Evolutionary conservation across 2,797 vertebrate genomes (phyloP).

Genomic region (Scarus forsteni): DNA sequence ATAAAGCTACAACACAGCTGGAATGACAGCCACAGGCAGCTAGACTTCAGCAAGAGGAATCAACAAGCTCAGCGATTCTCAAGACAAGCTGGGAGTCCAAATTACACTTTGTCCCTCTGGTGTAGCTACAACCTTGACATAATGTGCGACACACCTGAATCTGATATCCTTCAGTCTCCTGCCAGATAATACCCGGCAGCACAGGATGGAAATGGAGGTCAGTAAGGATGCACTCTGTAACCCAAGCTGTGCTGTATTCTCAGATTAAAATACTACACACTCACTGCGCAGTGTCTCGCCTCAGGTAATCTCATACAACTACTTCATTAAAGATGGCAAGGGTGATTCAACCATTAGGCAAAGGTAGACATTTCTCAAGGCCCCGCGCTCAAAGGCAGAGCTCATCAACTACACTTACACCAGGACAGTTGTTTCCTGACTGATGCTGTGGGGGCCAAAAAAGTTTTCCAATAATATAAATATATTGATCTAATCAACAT

Average conservation of each 20-base stretch:
- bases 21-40: constrained; percentile 30
- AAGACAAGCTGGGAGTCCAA: constrained; percentile 57
- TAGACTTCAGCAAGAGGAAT: constrained; percentile 20
- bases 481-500: too few relatives aligned
- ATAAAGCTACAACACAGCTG: background rate
- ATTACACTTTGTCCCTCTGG: constrained; percentile 51
- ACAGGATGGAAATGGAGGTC: constrained; percentile 50
- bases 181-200: constrained; percentile 29
- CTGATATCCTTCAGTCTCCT: constrained; percentile 48
- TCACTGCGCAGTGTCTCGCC: constrained; percentile 19
- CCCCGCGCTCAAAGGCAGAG: too few relatives aligned
- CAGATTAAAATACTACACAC: constrained; percentile 41
- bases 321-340: background rate
- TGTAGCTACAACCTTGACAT: constrained; percentile 75
- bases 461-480: too few relatives aligned
- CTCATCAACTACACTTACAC: too few relatives aligned
- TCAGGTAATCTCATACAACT: constrained; percentile 6
- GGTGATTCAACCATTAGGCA: too few relatives aligned
- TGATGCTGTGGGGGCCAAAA: too few relatives aligned
- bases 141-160: constrained; percentile 68
- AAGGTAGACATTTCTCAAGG: too few relatives aligned
- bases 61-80: constrained; percentile 56
- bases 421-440: too few relatives aligned
- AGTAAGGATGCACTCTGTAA: constrained; percentile 44
- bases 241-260: constrained; percentile 32